Conservation (phyloP, 1,140 invertebrate genomes). For the Schmidtea mediterranea region DNA sequence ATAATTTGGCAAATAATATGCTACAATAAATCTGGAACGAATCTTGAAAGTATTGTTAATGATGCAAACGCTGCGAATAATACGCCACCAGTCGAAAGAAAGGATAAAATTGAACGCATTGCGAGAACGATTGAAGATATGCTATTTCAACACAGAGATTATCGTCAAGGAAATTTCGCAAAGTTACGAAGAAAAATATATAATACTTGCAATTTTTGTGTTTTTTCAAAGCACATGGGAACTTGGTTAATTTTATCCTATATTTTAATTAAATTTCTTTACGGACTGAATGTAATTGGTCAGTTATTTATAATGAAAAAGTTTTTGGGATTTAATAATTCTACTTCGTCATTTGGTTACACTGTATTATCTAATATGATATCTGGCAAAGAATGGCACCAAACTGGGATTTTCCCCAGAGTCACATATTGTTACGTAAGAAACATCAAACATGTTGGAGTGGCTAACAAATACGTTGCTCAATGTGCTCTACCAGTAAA, state of each 20-base stretch:
- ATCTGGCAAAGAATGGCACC: background rate
- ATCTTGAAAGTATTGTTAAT: background rate
- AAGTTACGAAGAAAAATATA: background rate
- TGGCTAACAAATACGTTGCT: constrained; percentile 6
- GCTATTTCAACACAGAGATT: constrained; percentile 2
- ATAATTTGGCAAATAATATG: constrained; percentile 4
- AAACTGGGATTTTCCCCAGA: constrained; percentile 14
- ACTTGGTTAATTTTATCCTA: constrained; percentile 1
- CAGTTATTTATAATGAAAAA: constrained; percentile 31
- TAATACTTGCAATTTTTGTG: background rate
- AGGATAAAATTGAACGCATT: background rate
- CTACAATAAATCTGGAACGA: constrained; percentile 1
- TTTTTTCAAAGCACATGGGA: background rate
- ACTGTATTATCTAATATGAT: background rate
- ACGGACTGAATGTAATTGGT: constrained; percentile 29
- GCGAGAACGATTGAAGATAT: background rate
- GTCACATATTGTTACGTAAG: constrained; percentile 20
- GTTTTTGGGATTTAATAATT: constrained; percentile 24
- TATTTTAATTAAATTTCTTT: constrained; percentile 23
- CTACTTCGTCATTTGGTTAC: constrained; percentile 14
- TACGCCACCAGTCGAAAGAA: background rate
- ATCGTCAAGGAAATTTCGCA: background rate
- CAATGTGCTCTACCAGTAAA: constrained; percentile 10
- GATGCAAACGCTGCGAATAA: background rate
- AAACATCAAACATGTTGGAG: constrained; percentile 12